phyloP scores from a whole-genome alignment of 2,797 vertebrate genomes.

The Chelon auratus region DNA sequence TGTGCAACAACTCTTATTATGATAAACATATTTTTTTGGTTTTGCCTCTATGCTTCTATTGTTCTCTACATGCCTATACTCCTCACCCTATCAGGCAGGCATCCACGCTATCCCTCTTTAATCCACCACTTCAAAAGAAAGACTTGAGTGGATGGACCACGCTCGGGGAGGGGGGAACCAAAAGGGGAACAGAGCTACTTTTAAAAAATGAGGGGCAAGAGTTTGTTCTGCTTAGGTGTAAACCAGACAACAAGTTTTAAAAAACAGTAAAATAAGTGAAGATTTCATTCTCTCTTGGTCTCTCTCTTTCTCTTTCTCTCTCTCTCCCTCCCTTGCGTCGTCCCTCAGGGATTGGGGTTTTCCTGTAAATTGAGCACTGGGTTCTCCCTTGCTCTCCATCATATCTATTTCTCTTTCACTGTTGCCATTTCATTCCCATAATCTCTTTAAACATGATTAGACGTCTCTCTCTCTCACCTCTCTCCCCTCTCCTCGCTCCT shows the following conservation, averaged over 20 bases:
- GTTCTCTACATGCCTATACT: slow-evolving; percentile 66
- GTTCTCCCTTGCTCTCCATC: slow-evolving; percentile 65
- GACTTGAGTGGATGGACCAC: slow-evolving; percentile 61
- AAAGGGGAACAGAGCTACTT: slow-evolving; percentile 66
- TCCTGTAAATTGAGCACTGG: slow-evolving; percentile 76
- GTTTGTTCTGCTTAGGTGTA: slow-evolving; percentile 56
- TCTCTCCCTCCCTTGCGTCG: slow-evolving; percentile 1
- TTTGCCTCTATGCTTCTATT: slow-evolving; percentile 62
- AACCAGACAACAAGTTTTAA: slow-evolving; percentile 40
- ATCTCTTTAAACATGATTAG: slow-evolving; percentile 22
- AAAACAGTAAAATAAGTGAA: slow-evolving; percentile 42
- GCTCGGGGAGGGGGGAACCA: slow-evolving; percentile 52
- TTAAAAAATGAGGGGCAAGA: slow-evolving; percentile 47
- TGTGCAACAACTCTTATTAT: slow-evolving; percentile 59
- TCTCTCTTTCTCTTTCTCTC: slow-evolving; percentile 18
- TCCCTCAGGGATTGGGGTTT: slow-evolving; percentile 69
- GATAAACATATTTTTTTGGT: slow-evolving; percentile 63
- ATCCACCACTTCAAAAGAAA: slow-evolving; percentile 77
- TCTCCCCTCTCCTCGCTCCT: slow-evolving; percentile 1
- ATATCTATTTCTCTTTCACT: slow-evolving; percentile 45
- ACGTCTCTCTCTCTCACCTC: neutral
- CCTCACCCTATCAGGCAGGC: slow-evolving; percentile 64
- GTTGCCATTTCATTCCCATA: slow-evolving; percentile 32
- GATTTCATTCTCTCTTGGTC: slow-evolving; percentile 43
- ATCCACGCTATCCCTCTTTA: slow-evolving; percentile 67